Conservation (phyloP, 2,888 invertebrate genomes). For the Harmothoe impar region DNA sequence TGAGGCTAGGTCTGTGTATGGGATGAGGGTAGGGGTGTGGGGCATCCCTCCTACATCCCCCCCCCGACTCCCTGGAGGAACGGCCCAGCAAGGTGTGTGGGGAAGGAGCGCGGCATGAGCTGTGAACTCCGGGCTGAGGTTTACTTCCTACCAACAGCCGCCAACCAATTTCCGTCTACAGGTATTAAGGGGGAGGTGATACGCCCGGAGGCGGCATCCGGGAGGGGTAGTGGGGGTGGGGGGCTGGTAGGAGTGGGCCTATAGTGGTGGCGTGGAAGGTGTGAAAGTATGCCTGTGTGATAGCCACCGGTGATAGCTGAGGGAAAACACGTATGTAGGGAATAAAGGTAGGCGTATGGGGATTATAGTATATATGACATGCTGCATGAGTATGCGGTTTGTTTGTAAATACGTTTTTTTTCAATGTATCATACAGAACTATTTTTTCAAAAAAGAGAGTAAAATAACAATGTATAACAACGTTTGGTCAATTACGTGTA, state of each 20-base stretch:
- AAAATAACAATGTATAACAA: too few species aligned
- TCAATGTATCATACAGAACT: too few species aligned
- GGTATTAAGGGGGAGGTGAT: conserved; percentile 9
- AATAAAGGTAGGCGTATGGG: too few species aligned
- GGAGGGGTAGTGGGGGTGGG: background rate
- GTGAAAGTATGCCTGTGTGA: too few species aligned
- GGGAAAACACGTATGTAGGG: too few species aligned
- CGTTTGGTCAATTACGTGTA: too few species aligned
- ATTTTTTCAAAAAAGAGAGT: too few species aligned
- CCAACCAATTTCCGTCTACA: conserved; percentile 31
- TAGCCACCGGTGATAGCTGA: too few species aligned
- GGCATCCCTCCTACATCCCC: background rate
- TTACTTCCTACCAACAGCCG: background rate
- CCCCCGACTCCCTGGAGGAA: background rate
- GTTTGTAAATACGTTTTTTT: too few species aligned
- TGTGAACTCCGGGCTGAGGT: background rate
- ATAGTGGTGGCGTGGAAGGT: background rate
- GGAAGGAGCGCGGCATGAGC: background rate
- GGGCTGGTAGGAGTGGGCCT: background rate
- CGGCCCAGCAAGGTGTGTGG: background rate
- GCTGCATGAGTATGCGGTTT: too few species aligned
- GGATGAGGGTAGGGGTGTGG: background rate
- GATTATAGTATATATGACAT: too few species aligned
- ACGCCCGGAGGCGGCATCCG: conserved; percentile 11
- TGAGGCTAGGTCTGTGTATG: background rate